These are phyloP conservation scores for Leptobrachium ailaonicum DNA, from an alignment of 2,113 vertebrate genomes.

Conservation along the genomic window DNA sequence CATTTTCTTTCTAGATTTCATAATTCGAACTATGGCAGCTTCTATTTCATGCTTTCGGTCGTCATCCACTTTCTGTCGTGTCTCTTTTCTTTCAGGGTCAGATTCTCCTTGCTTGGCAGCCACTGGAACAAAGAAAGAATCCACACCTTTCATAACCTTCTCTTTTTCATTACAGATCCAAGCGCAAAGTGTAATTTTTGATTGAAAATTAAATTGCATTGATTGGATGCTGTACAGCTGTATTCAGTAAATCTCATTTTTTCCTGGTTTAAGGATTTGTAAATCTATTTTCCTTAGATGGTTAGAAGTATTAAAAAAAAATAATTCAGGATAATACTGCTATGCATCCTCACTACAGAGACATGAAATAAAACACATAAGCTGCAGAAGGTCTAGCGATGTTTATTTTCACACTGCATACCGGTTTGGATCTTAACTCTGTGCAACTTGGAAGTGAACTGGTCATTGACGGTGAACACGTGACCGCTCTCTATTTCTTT, in stretches of 20 bases:
- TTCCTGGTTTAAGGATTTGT: too few relatives aligned
- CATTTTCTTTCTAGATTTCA: slow-evolving; percentile 98
- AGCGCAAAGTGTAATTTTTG: too few relatives aligned
- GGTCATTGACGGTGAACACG: slow-evolving; percentile 96
- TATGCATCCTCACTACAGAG: not conserved
- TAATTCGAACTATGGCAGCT: slow-evolving; percentile 96
- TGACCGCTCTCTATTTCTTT: slow-evolving; percentile 97
- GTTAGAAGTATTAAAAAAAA: not conserved
- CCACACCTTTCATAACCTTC: too few relatives aligned
- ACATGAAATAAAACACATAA: not conserved
- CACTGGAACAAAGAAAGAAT: slow-evolving; percentile 68
- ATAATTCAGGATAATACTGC: not conserved
- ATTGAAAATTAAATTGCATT: too few relatives aligned
- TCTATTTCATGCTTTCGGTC: slow-evolving; percentile 98
- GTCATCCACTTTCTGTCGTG: slow-evolving; percentile 95
- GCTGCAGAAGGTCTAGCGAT: not conserved
- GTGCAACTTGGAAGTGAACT: slow-evolving; percentile 97
- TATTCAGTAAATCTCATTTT: too few relatives aligned
- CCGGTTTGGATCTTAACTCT: slow-evolving; percentile 99
- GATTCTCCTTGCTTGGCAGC: slow-evolving; percentile 97
- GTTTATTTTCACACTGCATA: slow-evolving; percentile 54
- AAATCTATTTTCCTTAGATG: not conserved
- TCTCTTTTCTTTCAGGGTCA: slow-evolving; percentile 96
- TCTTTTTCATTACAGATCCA: too few relatives aligned
- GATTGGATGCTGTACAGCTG: too few relatives aligned